A percentile compares a stretch with the other conserved stretches of the same genome.
Evolutionary conservation across 2,888 invertebrate species (phyloP).

Genomic region (Elgonia sp.): DNA sequence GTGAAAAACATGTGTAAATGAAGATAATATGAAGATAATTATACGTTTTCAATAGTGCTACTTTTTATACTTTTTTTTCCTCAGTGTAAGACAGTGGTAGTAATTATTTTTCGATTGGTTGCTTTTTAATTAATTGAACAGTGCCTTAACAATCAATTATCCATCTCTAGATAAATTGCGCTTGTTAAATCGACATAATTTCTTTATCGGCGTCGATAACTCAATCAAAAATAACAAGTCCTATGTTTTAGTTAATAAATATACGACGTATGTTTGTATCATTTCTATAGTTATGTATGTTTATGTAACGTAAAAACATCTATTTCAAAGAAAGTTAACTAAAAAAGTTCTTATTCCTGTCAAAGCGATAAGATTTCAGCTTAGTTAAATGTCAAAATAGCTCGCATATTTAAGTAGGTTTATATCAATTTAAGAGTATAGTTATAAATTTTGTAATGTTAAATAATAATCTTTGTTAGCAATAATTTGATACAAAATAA

Average conservation of each 20-base stretch:
- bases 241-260: conserved; percentile 7
- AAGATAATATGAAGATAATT: conserved; percentile 10
- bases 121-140: conserved; percentile 45
- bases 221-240: conserved; percentile 30
- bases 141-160: conserved; percentile 52
- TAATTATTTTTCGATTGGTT: conserved; percentile 49
- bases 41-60: conserved; percentile 6
- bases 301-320: too few species aligned
- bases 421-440: too few species aligned
- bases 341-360: too few species aligned
- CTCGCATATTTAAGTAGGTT: too few species aligned
- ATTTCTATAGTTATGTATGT: too few species aligned
- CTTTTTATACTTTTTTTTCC: conserved; percentile 25
- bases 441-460: too few species aligned
- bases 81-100: conserved; percentile 28
- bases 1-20: too few species aligned
- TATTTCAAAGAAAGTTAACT: too few species aligned
- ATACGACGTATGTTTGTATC: not conserved
- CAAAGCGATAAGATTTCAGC: too few species aligned
- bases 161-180: conserved; percentile 37
- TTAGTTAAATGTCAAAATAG: too few species aligned
- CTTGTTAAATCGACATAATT: conserved; percentile 47
- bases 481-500: too few species aligned
- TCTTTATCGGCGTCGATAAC: conserved; percentile 29
- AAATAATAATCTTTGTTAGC: too few species aligned